Conservation (phyloP, 2,797 vertebrate genomes). For the Tachyglossus aculeatus region DNA sequence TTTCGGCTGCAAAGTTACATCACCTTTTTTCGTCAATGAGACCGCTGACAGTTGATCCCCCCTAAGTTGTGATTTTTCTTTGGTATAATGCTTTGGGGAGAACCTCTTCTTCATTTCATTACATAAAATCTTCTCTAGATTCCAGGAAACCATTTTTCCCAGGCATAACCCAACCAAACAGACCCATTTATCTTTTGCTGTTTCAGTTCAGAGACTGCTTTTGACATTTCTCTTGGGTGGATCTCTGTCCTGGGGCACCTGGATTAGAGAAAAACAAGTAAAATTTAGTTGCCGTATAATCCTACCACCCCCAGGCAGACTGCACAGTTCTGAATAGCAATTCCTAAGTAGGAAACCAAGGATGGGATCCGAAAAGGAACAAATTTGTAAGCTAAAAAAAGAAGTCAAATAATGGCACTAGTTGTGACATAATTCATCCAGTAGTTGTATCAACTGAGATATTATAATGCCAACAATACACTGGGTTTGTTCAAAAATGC, state of each 20-base stretch:
- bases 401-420: not conserved
- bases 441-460: not conserved
- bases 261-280: not conserved
- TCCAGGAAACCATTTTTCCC: slow-evolving; percentile 13
- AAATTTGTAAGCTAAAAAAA: slow-evolving; percentile 2
- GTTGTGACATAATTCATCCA: not conserved
- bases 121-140: slow-evolving; percentile 31
- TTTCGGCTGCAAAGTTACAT: not conserved
- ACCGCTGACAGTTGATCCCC: slow-evolving; percentile 24
- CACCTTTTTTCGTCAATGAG: slow-evolving; percentile 21
- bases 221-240: not conserved
- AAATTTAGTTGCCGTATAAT: slow-evolving; percentile 37
- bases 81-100: not conserved
- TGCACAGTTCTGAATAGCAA: slow-evolving; percentile 28
- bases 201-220: slow-evolving; percentile 30
- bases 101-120: slow-evolving; percentile 26
- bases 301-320: slow-evolving; percentile 8
- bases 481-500: too few species aligned
- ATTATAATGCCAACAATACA: slow-evolving; percentile 1
- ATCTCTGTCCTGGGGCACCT: not conserved
- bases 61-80: slow-evolving; percentile 10
- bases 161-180: slow-evolving; percentile 22
- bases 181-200: slow-evolving; percentile 24
- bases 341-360: slow-evolving; percentile 30
- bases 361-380: slow-evolving; percentile 8